Evolutionary conservation across 2,888 invertebrate species (phyloP), one percentile per base, ranked within the genome.

Genomic region (Harpalus rubripes): DNA sequence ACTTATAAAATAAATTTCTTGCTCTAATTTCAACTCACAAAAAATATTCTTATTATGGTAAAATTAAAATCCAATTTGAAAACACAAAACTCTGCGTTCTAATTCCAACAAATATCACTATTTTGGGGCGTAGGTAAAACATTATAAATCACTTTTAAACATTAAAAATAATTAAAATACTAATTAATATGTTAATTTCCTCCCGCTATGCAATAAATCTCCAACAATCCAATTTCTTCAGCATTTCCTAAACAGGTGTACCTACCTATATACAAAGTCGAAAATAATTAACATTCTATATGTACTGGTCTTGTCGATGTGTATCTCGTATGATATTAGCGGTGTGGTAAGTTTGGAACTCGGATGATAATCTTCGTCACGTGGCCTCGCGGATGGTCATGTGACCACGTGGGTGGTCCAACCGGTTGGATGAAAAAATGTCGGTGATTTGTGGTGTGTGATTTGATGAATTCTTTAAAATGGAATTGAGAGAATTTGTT

Each of bases 121-220:
- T 80, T 78, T 80, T 61, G 80, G 80, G 32, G 80, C 80, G 80
- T 80, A 32, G 22, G 44, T 44, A 12, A 32, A 68, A 68, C 15
- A 41, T n/a, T 44, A 65, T 81, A 81, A 81, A 81, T 81, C 81
- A 81, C 15, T 81, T 16, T 79, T 61, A 16, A 80, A 80, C 58
- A 68, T 68, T 68, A 81, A 68, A 81, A 81, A 68, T 78, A 84
- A 78, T 84, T 84, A 63, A 78, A 84, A 78, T 78, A 63, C 78
- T 84, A 84, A 84, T 84, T 84, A 84, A 84, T 84, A 84, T 84
- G 84, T 65, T 78, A 84, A 84, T 84, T 41, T 58, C 39, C 15
- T 84, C 84, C 84, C 84, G 84, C 84, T 78, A 84, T 65, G 78
- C 74, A 44, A 74, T 84, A 84, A 84, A 84, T 84, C 84, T 63